Conservation (phyloP, 2,113 vertebrate genomes). For the Formicarius rufipectus region DNA sequence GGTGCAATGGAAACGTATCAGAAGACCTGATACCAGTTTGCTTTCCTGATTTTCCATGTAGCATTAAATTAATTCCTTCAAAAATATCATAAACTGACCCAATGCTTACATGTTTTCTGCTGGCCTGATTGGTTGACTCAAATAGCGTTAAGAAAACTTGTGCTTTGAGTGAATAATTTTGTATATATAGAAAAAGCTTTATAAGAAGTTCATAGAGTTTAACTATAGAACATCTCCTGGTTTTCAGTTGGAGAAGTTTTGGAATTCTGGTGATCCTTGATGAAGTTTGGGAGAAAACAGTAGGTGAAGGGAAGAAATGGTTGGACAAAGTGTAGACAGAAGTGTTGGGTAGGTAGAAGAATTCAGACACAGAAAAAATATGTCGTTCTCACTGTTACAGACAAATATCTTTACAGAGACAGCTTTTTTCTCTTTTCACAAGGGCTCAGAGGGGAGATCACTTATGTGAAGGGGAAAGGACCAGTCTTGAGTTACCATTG, state of each 20-base stretch:
- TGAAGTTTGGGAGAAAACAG: neutral
- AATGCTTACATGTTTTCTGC: neutral
- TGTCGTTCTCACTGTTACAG: neutral
- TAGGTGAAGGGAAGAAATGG: neutral
- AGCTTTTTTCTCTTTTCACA: neutral
- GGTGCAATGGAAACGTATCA: neutral
- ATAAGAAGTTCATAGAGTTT: neutral
- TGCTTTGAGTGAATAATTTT: neutral
- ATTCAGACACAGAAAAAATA: neutral
- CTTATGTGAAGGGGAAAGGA: neutral
- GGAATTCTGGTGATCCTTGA: neutral
- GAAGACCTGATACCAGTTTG: neutral
- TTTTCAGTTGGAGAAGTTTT: neutral
- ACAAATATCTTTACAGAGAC: neutral
- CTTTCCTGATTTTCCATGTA: accelerated
- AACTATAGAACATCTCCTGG: neutral
- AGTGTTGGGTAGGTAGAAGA: neutral
- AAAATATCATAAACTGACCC: neutral
- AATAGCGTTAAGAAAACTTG: neutral
- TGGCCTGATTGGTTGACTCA: neutral
- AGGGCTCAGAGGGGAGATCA: neutral
- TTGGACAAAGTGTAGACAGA: neutral
- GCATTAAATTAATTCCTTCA: neutral
- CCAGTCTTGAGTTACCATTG: neutral
- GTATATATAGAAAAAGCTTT: neutral